Conservation (phyloP, 2,113 vertebrate species). For the Thamnaconus septentrionalis region DNA sequence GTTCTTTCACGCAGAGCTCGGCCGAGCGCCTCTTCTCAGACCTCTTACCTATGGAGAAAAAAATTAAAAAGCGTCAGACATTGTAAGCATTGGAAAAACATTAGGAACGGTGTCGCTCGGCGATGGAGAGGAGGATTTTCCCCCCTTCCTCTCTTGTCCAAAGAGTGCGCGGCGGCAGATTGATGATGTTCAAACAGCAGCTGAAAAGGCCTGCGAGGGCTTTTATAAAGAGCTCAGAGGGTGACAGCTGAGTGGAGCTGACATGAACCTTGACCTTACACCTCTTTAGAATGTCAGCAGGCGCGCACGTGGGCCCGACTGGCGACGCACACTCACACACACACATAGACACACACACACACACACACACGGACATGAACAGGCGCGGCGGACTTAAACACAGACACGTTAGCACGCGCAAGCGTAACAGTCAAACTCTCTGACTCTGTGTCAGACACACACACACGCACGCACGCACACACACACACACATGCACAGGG, state of each 20-base stretch:
- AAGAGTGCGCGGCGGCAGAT: constrained; percentile 10
- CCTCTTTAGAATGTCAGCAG: constrained; percentile 66
- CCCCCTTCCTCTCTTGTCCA: not conserved
- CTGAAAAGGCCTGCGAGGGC: constrained; percentile 63
- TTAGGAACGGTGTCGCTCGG: constrained; percentile 2
- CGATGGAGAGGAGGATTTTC: not conserved
- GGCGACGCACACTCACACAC: constrained; percentile 10
- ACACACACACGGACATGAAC: constrained; percentile 1
- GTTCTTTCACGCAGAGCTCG: not conserved
- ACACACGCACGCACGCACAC: constrained; percentile 5
- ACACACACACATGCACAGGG: constrained; percentile 3
- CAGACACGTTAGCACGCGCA: constrained; percentile 5
- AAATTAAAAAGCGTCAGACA: not conserved
- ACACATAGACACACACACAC: constrained; percentile 4
- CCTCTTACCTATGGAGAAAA: constrained; percentile 14
- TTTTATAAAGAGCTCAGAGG: constrained; percentile 65
- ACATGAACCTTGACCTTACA: constrained; percentile 68
- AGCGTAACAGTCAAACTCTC: no score
- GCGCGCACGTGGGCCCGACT: constrained; percentile 18
- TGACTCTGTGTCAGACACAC: not conserved
- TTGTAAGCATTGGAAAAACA: not conserved
- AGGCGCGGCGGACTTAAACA: not conserved
- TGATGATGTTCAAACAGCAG: constrained; percentile 67
- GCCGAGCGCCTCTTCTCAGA: constrained; percentile 6
- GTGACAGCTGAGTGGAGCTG: constrained; percentile 63